phyloP scores from a whole-genome alignment of 2,113 vertebrate genomes.

The Myocastor coypus region DNA sequence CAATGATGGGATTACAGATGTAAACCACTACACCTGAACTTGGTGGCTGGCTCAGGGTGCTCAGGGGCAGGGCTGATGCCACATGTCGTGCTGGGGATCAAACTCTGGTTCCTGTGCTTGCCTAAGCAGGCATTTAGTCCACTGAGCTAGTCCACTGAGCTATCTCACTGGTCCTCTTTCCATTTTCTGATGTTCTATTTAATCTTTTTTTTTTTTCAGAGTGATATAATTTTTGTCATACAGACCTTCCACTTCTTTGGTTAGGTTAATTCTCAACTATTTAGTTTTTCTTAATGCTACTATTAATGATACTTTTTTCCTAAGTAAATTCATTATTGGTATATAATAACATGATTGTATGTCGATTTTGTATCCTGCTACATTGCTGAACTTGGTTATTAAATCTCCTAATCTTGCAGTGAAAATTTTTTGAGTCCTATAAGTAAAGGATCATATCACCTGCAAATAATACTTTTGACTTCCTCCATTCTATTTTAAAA shows the following conservation, averaged over 20 bases:
- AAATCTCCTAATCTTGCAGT: neutral
- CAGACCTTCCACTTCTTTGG: neutral
- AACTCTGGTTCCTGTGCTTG: no score
- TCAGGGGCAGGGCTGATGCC: no score
- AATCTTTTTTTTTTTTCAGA: neutral
- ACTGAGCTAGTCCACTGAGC: no score
- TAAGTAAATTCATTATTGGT: neutral
- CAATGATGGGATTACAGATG: no score
- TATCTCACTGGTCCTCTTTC: neutral
- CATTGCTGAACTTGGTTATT: neutral
- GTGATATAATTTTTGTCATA: neutral
- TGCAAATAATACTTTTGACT: neutral
- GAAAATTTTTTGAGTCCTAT: neutral
- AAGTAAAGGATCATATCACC: neutral
- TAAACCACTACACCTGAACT: no score
- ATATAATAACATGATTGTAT: neutral
- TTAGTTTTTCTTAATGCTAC: neutral
- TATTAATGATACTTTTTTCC: neutral
- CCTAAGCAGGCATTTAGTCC: no score
- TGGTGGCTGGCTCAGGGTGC: no score
- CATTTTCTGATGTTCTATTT: neutral
- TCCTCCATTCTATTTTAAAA: slow-evolving; percentile 33
- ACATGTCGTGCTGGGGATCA: no score
- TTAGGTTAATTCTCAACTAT: neutral
- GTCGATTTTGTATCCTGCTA: neutral